Conservation (phyloP, 2,113 vertebrate species). For the Cyanistes caeruleus region DNA sequence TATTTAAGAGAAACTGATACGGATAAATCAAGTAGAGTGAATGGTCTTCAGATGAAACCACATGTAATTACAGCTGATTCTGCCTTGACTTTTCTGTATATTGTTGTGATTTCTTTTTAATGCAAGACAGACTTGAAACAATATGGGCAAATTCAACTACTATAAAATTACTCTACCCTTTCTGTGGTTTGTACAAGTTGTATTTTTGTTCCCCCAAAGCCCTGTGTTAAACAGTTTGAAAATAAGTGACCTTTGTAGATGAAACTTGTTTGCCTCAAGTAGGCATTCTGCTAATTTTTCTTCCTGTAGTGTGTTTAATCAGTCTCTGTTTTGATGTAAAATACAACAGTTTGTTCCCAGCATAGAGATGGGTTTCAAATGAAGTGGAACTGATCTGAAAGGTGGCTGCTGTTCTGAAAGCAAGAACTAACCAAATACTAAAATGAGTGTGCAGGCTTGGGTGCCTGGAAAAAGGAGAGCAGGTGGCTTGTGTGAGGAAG, state of each 20-base stretch:
- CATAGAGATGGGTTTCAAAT: neutral
- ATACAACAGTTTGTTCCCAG: neutral
- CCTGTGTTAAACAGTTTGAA: neutral
- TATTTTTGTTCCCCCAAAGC: neutral
- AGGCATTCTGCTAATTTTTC: neutral
- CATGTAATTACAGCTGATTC: neutral
- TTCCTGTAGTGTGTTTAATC: neutral
- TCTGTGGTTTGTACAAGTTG: neutral
- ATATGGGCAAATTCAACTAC: fast-evolving
- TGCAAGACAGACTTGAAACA: neutral
- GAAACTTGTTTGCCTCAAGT: neutral
- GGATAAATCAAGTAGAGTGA: neutral
- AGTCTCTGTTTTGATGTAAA: neutral
- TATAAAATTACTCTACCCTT: neutral
- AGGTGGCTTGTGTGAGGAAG: neutral
- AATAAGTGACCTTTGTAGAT: neutral
- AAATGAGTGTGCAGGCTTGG: neutral
- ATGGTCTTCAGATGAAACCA: neutral
- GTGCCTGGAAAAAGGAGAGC: neutral
- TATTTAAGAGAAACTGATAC: neutral
- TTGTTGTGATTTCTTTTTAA: neutral
- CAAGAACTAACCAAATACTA: neutral
- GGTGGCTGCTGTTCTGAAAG: neutral
- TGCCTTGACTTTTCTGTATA: neutral
- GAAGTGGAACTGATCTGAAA: neutral